Evolutionary conservation across 1,140 invertebrate species (phyloP).

Genomic region (Antheraea pernyi): DNA sequence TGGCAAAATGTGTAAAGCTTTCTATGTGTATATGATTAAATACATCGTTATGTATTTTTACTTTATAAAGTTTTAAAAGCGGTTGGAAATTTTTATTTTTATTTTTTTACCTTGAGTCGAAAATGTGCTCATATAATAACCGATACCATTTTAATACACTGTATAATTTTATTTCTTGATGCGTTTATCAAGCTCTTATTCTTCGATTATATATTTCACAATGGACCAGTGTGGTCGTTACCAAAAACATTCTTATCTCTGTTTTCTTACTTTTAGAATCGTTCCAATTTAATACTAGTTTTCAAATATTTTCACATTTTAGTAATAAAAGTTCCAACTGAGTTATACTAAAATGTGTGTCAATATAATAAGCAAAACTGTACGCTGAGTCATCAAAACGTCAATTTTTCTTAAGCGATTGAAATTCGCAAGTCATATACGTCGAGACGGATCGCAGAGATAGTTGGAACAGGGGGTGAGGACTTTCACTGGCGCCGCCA

Average conservation of each 20-base stretch:
- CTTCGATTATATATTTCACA: not conserved
- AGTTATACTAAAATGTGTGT: not conserved
- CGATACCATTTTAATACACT: no score
- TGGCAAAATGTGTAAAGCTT: conserved; percentile 7
- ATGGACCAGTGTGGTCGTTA: no score
- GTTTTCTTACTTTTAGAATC: not conserved
- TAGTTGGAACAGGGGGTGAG: conserved; percentile 24
- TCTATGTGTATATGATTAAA: not conserved
- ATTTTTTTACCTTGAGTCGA: no score
- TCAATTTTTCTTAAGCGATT: not conserved
- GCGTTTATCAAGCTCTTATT: not conserved
- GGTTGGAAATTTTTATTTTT: no score
- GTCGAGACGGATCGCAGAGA: conserved; percentile 11
- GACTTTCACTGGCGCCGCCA: conserved; percentile 66
- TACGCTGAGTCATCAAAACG: conserved; percentile 1
- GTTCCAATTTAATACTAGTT: not conserved
- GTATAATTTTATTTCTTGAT: no score
- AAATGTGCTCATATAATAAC: no score
- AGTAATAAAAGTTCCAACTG: not conserved
- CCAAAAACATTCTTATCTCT: not conserved
- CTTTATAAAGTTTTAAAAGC: no score
- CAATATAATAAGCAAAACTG: not conserved
- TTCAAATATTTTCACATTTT: not conserved
- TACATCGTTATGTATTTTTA: not conserved
- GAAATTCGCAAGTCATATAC: conserved; percentile 5